Conservation (phyloP, 2,113 vertebrate genomes). For the Chaenocephalus aceratus region DNA sequence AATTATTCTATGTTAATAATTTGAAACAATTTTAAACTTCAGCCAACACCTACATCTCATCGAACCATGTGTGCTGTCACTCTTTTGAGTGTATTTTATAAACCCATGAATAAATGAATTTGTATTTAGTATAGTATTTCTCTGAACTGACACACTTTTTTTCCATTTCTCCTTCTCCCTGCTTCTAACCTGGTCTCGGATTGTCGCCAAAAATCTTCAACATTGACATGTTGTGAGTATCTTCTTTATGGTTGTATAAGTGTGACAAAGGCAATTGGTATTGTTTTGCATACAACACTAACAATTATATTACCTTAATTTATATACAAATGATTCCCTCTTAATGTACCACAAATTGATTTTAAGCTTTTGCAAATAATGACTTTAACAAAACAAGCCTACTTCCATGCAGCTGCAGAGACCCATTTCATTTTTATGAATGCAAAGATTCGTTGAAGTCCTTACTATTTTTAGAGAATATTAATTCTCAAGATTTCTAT, state of each 20-base stretch:
- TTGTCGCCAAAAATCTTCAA: slow-evolving; percentile 17
- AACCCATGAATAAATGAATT: too few species aligned
- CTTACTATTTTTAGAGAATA: slow-evolving; percentile 7
- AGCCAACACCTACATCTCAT: background rate
- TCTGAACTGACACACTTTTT: slow-evolving; percentile 27
- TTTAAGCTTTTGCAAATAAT: background rate
- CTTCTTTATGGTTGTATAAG: background rate
- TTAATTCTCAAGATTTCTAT: slow-evolving; percentile 26
- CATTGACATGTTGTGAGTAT: slow-evolving; percentile 69
- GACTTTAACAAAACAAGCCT: background rate
- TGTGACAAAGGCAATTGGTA: background rate
- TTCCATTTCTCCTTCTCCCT: background rate
- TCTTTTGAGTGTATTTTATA: background rate
- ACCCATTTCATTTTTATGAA: slow-evolving; percentile 27
- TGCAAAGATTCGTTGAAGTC: slow-evolving; percentile 5
- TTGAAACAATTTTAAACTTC: too few species aligned
- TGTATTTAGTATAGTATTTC: background rate
- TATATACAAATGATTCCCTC: background rate
- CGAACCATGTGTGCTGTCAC: background rate
- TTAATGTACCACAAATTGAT: background rate
- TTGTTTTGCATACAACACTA: background rate
- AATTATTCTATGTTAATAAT: too few species aligned
- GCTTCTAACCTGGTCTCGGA: slow-evolving; percentile 26
- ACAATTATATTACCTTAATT: background rate
- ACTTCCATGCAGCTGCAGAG: background rate